Base-by-base conservation (phyloP, 1,140 invertebrate genomes). In the Drosophila sulfurigaster region DNA sequence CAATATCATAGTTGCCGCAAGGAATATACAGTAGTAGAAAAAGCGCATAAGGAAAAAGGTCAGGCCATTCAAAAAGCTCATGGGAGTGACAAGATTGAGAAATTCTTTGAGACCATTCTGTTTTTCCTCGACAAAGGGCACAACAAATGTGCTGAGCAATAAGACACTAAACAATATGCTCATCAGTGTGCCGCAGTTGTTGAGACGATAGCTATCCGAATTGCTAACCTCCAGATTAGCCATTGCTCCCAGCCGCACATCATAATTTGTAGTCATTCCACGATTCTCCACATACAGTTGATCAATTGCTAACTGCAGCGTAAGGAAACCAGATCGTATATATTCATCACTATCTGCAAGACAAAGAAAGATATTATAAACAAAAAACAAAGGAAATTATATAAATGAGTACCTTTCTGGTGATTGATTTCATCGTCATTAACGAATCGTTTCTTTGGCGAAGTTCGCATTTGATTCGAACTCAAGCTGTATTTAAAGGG, bases 101-200 rank as follows among this genome's bases (percentile, higher is more conserved):
- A 91, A 92, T 60, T 91, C 91, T 25, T 80, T 91, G 0, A 92
- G 38, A 1, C 92, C 92, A 74, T 91, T 86, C 54, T 91, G 89
- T 48, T 93, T 93, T 66, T 93, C 92, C 64, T 93, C 92, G 0
- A 93, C 92, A 43, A 91, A 69, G 2, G 91, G 91, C 16, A 91
- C 86, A 3, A 92, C 62, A 62, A 92, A 90, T 7, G 89, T 92
- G 25, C 75, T 79, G 4, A 92, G 57, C 51, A 92, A n/a, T 6
- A 91, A 25, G 1, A 91, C 65, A 54, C 49, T 79, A 15, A 91
- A 88, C 3, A 92, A 45, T 38, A 92, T 49, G 46, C 75, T 75
- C 28, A 75, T 85, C 3, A 92, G 25, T 28, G 77, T 72, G 5
- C 90, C 91, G 20, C 88, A 91, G 38, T 76, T 66, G 4, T 59